Evolutionary conservation across 2,113 vertebrate genomes (phyloP), one percentile per base, ranked within the genome.

Genomic region (Orthochromis indermauri): DNA sequence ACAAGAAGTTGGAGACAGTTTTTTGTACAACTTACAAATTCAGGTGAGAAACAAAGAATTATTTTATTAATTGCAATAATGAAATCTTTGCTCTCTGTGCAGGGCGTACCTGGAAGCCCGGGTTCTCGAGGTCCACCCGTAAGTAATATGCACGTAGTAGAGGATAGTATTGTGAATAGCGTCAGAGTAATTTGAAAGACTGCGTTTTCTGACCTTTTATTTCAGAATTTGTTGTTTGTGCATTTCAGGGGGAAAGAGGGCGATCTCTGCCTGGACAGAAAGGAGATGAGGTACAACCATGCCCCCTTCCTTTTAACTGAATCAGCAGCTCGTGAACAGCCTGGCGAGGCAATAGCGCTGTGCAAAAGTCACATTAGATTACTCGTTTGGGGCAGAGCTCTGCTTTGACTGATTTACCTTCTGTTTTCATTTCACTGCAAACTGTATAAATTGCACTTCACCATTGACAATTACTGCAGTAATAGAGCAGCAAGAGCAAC

Each of bases 181-280:
- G 0, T 47, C 6, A 19, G 42, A 47, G 42, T 76, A 11, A 7
- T 49, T 76, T 1, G 7, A 19, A 3, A 28, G 2, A 76, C 26
- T 31, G 55, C 1, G 4, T 47, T 31, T 49, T 49, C 16, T 76
- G 45, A 76, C 6, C 21, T 76, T 76, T 76, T 17, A 76, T 76
- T 76, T 76, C 40, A 47, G 68, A 47, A 47, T 76, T 49, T 31
- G 42, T 49, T 86, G 53, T 37, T 3, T 87, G 45, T 91, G 7
- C 88, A 7, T 93, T 93, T 87, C 84, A 97, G 96, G 96, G 96
- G 78, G 93, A 96, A 68, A 88, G 84, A 83, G 96, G 95, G 16
- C 94, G 93, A 59, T 92, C 93, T 19, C 53, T 96, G 40, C 61
- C 94, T 2, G 96, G 96, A 82, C 88, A 71, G 35, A 94, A 94